These are phyloP conservation scores for Lepilemur ruficaudatus DNA, from an alignment of 2,797 vertebrate genomes.

Conservation along the genomic window DNA sequence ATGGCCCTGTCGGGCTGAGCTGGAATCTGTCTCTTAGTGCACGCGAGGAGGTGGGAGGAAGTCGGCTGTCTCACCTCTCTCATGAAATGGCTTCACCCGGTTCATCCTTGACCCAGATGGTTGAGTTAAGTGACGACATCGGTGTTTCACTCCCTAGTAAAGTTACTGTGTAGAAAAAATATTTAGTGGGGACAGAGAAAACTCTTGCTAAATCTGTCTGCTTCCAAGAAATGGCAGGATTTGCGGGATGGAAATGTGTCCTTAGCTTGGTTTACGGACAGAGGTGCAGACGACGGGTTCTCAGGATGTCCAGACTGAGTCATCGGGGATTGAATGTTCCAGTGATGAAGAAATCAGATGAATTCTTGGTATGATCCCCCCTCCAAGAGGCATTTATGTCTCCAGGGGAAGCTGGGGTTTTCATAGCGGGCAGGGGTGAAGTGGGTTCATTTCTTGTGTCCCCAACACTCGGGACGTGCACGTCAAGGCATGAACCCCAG, in stretches of 20 bases:
- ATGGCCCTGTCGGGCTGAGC: conserved; percentile 68
- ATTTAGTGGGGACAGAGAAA: background rate
- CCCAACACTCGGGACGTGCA: fast-evolving
- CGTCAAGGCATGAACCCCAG: too few species aligned
- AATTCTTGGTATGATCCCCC: background rate
- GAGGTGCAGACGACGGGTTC: too few species aligned
- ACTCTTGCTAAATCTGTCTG: fast-evolving
- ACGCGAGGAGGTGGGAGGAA: background rate
- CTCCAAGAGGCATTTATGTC: background rate
- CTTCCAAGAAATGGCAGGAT: background rate
- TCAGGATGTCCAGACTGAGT: background rate
- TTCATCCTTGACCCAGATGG: background rate
- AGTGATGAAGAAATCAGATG: background rate
- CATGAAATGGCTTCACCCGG: background rate
- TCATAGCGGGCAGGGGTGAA: too few species aligned
- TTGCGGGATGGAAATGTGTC: background rate
- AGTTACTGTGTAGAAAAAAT: background rate
- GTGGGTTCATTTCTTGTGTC: background rate
- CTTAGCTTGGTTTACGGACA: background rate
- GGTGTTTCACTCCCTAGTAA: background rate
- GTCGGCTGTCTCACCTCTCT: background rate
- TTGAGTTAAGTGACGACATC: background rate
- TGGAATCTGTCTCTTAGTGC: conserved; percentile 68
- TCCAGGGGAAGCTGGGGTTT: background rate
- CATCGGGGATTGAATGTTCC: background rate